Conservation (phyloP, 2,797 vertebrate species). For the Epinephelus coioides region DNA sequence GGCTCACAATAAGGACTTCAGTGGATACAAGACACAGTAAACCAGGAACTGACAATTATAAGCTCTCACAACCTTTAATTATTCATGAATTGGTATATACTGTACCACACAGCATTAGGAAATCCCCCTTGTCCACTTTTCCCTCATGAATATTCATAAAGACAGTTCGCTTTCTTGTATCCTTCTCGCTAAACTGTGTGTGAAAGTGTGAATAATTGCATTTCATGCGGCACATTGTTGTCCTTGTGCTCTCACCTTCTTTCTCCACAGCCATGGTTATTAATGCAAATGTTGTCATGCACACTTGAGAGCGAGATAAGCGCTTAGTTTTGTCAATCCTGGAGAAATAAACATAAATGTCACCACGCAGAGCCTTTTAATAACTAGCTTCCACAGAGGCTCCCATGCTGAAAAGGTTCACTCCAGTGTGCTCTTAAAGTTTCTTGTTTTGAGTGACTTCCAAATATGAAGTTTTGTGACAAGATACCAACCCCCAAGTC, state of each 20-base stretch:
- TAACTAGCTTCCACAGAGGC: not conserved
- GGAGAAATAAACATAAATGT: slow-evolving; percentile 20
- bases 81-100: slow-evolving; percentile 60
- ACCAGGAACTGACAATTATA: slow-evolving; percentile 48
- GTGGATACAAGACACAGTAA: slow-evolving; percentile 30
- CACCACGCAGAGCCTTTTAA: slow-evolving; percentile 1
- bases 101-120: slow-evolving; percentile 53
- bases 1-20: not conserved
- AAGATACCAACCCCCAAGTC: too few species aligned
- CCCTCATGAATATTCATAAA: slow-evolving; percentile 55
- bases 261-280: slow-evolving; percentile 16
- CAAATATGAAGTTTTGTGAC: not conserved
- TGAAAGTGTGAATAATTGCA: slow-evolving; percentile 43
- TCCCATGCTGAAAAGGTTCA: slow-evolving; percentile 26
- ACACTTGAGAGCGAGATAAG: slow-evolving; percentile 24
- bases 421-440: not conserved
- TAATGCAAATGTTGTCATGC: slow-evolving; percentile 62
- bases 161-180: slow-evolving; percentile 24
- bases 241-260: slow-evolving; percentile 21
- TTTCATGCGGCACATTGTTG: slow-evolving; percentile 19
- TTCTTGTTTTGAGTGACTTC: not conserved
- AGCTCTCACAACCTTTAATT: slow-evolving; percentile 66
- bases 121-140: slow-evolving; percentile 47
- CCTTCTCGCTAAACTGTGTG: slow-evolving; percentile 30
- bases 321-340: slow-evolving; percentile 7